Conservation (phyloP, 2,113 vertebrate species). For the Lepus timidus region DNA sequence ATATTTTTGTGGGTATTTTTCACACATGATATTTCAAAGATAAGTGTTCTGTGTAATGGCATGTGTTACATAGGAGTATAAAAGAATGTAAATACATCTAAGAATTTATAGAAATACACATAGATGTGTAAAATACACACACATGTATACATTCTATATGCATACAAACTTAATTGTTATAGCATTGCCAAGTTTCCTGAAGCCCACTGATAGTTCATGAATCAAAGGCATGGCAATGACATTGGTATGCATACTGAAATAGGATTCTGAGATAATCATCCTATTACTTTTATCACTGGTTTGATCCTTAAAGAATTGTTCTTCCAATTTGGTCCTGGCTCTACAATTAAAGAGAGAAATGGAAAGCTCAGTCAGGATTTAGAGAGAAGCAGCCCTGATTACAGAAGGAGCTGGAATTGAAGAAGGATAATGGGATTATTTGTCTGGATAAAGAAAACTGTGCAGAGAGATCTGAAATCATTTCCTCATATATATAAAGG, state of each 20-base stretch:
- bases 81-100: not conserved
- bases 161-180: not conserved
- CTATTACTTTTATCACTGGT: not conserved
- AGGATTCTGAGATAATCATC: not conserved
- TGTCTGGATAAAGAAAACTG: slow-evolving; percentile 20
- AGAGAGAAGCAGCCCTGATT: slow-evolving; percentile 31
- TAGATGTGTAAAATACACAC: rapidly evolving
- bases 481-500: not conserved
- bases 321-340: not conserved
- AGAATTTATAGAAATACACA: not conserved
- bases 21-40: not conserved
- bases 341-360: slow-evolving; percentile 49
- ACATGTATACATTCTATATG: not conserved
- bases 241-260: not conserved
- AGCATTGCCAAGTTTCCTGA: not conserved
- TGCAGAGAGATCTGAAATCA: not conserved
- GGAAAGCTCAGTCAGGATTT: slow-evolving; percentile 43
- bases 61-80: not conserved
- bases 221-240: not conserved
- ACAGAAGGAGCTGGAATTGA: not conserved
- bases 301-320: slow-evolving; percentile 3
- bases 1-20: not conserved
- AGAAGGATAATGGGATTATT: not conserved
- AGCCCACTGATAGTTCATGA: not conserved
- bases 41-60: not conserved